Evolutionary conservation across 2,113 vertebrate species (phyloP), one percentile per base, ranked within the genome.

Genomic region (Deroptyus accipitrinus): DNA sequence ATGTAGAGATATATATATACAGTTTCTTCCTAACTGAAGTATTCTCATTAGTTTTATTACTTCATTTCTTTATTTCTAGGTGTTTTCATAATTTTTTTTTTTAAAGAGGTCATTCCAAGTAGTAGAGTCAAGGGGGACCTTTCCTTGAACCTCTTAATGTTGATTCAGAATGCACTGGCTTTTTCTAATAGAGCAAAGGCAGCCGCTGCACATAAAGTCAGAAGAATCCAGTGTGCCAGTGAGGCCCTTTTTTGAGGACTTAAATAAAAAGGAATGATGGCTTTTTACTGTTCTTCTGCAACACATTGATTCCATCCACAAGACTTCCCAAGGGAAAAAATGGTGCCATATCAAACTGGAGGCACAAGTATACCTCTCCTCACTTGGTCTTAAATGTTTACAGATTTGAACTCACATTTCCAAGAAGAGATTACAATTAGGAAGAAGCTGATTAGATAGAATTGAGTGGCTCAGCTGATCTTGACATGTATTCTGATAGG

Each of bases 391-490:
- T 76, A 67, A 86, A 61, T 3, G 4, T 79, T 80, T 59, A 86
- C 31, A 33, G 79, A n/a, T 61, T 72, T 93, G 79, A 88, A 88
- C 51, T 90, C 39, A 30, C 9, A 5, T 92, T 95, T 95, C 79
- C 8, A 0, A 90, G 48, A 88, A 81, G n/a, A 92, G 55, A 92
- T 92, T 92, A 52, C 48, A 41, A 10, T 78, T 90, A 78, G 76
- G 79, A 94, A 72, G 73, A 70, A 68, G 37, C 23, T 54, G 93
- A 93, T 94, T 92, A 82, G 88, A 84, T 86, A 84, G 51, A 86
- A 90, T 27, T 90, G 68, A 92, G 62, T 61, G 35, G n/a, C 10
- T 94, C 84, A 66, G 57, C 46, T 91, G 79, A 94, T 95, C 61
- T 54, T 93, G 51, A 48, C 12, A 3, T 35, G 9, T 77, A 52